Base-by-base conservation (phyloP, 92 coral and sea anemone genomes). In the Epizoanthus rinbou region DNA sequence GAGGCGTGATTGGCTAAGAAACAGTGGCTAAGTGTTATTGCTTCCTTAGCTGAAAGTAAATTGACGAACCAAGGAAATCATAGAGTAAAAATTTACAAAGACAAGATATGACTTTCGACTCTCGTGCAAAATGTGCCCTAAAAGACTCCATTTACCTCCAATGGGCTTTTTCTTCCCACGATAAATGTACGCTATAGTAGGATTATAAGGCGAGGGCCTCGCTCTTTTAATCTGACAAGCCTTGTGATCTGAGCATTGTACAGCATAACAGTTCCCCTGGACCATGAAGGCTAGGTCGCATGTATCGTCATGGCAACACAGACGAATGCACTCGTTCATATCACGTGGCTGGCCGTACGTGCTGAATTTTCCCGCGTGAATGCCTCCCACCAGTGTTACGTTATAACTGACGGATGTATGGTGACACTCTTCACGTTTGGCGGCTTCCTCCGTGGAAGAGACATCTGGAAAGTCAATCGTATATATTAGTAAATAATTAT, bases 281-380 rank as follows among this genome's bases (percentile, higher is more conserved):
- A 95, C 94, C 98, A 93, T 95, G 86, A 93, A 95, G 22, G 92
- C 90, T 21, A 93, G 85, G 91, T 95, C 93, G 72, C 98, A 95
- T 53, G 90, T 90, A 76, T 93, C 86, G 90, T 95, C 98, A 80
- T 86, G 92, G 66, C 98, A 95, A 88, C 98, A 95, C 73, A 89
- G 88, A 81, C 94, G 91, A 80, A 90, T 90, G 63, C 98, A 95
- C 73, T 95, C 95, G 56, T 91, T 90, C 65, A 91, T 88, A 52
- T 81, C 90, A 60, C 83, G 83, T 54, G 90, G 85, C 82, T 66
- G 84, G 35, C 98, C 98, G 45, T 91, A 94, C 58, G 98, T 91
- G 84, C 87, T 87, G 87, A 95, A 95, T 74, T 87, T 91, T 65
- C 98, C 98, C 47, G 98, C 97, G 81, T 89, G 92, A 66, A 95